Percentiles rank a stretch among this genome's conserved stretches.
Conservation (phyloP, 1,140 invertebrate species). For the Dendroctonus valens region DNA sequence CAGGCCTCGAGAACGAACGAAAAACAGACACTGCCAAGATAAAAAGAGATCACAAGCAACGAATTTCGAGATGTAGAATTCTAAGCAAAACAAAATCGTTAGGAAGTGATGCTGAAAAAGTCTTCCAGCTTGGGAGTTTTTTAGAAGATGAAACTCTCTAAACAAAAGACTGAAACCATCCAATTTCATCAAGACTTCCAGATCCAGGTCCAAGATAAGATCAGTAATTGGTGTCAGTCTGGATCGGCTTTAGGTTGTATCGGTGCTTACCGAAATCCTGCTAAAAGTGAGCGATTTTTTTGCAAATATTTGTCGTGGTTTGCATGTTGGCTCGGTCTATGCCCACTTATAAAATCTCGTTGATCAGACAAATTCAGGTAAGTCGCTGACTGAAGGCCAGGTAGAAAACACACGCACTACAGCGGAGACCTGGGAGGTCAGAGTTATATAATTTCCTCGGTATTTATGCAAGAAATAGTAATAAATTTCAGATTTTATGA, state of each 20-base stretch:
- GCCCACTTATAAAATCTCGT: slow-evolving; percentile 10
- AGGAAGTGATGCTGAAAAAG: too few species aligned
- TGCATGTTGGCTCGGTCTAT: too few species aligned
- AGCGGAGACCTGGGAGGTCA: slow-evolving; percentile 23
- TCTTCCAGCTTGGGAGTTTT: neutral
- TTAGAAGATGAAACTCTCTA: neutral
- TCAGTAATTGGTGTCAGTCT: too few species aligned
- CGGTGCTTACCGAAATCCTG: too few species aligned
- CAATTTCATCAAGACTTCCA: neutral
- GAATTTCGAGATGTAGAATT: slow-evolving; percentile 8
- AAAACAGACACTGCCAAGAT: slow-evolving; percentile 18
- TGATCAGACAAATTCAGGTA: slow-evolving; percentile 23
- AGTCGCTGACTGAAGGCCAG: slow-evolving; percentile 29
- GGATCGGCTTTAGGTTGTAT: too few species aligned
- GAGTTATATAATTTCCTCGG: slow-evolving; percentile 24
- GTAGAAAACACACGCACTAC: slow-evolving; percentile 25
- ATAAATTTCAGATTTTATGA: slow-evolving; percentile 27
- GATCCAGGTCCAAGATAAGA: too few species aligned
- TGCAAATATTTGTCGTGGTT: too few species aligned
- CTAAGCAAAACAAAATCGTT: neutral
- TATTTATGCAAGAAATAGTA: slow-evolving; percentile 27
- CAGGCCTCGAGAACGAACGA: slow-evolving; percentile 19
- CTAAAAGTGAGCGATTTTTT: too few species aligned
- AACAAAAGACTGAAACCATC: neutral
- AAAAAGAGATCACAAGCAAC: slow-evolving; percentile 10